Conservation (phyloP, 2,888 invertebrate genomes). For the Pterostichus niger region DNA sequence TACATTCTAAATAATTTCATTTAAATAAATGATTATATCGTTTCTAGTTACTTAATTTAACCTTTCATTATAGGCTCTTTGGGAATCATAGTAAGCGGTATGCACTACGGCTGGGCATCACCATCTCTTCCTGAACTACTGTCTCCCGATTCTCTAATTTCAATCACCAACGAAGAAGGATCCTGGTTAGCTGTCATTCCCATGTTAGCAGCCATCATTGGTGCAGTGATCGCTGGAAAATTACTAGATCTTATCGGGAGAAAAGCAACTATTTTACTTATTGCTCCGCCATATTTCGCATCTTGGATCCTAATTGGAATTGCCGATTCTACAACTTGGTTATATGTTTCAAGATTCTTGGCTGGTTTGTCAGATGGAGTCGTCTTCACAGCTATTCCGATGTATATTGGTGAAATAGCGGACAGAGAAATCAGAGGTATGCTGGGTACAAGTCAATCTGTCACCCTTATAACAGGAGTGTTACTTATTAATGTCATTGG, state of each 20-base stretch:
- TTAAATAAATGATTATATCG: too few species aligned
- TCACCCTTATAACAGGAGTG: conserved; percentile 80
- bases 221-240: conserved; percentile 82
- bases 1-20: too few species aligned
- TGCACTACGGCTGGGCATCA: conserved; percentile 81
- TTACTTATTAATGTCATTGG: conserved; percentile 82
- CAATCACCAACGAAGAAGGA: conserved; percentile 78
- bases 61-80: conserved; percentile 73
- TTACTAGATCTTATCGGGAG: conserved; percentile 84
- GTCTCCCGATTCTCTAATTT: conserved; percentile 76
- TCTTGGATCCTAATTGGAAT: conserved; percentile 83
- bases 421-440: conserved; percentile 80
- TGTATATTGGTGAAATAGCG: conserved; percentile 83
- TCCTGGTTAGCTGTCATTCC: conserved; percentile 84
- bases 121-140: conserved; percentile 80
- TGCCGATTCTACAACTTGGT: conserved; percentile 79
- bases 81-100: conserved; percentile 74
- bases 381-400: conserved; percentile 77
- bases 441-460: conserved; percentile 82
- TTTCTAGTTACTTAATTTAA: background rate
- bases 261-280: conserved; percentile 82
- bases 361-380: conserved; percentile 81
- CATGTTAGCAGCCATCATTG: conserved; percentile 82
- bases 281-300: conserved; percentile 81
- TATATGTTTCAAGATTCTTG: conserved; percentile 80